A percentile compares a stretch with the other conserved stretches of the same genome.
phyloP scores from a whole-genome alignment of 2,113 vertebrate genomes.

The Eptesicus fuscus region DNA sequence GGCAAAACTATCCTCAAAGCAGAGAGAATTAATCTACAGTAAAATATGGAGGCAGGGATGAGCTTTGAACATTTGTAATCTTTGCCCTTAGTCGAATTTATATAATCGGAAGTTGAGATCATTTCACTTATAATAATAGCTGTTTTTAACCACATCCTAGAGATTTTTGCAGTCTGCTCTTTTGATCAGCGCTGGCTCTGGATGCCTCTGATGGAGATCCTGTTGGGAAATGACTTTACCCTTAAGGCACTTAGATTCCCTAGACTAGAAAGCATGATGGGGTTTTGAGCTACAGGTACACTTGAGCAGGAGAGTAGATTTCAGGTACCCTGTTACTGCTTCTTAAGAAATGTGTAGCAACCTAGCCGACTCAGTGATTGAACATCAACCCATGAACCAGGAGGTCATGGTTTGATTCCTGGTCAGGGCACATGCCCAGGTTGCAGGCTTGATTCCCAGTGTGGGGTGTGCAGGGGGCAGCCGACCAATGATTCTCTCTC shows the following conservation, averaged over 20 bases:
- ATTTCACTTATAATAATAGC: not conserved
- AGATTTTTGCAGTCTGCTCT: not conserved
- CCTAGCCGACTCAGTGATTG: no score
- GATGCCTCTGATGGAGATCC: not conserved
- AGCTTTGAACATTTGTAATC: not conserved
- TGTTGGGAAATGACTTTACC: not conserved
- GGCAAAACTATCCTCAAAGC: not conserved
- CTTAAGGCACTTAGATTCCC: not conserved
- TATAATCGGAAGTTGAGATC: not conserved
- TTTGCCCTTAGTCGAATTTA: not conserved
- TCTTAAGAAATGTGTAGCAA: not conserved
- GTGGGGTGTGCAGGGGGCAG: no score
- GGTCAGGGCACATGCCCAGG: no score
- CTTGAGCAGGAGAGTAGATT: not conserved
- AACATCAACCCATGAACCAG: no score
- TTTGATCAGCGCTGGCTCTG: not conserved
- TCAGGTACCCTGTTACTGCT: not conserved
- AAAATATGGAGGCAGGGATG: not conserved
- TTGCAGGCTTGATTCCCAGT: no score
- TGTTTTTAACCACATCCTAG: not conserved
- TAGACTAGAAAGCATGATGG: not conserved
- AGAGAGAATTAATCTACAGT: not conserved
- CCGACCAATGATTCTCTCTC: no score
- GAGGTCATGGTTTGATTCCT: no score
- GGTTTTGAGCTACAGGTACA: not conserved